These are phyloP conservation scores for Theonella swinhoei DNA, from an alignment of 37 sponge, comb jelly and placozoan genomes.

Conservation along the genomic window DNA sequence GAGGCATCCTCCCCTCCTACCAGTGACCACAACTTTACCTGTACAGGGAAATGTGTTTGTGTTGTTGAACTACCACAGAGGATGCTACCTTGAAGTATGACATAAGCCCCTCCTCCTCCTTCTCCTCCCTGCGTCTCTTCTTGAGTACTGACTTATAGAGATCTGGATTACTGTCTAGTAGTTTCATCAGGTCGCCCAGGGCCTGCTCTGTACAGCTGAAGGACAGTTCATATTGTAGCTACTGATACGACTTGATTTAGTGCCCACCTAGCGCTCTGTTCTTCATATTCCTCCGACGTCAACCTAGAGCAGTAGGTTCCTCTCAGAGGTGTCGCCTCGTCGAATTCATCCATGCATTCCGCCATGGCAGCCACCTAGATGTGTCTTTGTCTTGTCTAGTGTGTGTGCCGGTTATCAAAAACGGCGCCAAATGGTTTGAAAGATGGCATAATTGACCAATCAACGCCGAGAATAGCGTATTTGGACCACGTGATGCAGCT, in stretches of 20 bases:
- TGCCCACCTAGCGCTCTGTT: slow-evolving; percentile 13
- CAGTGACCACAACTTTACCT: slow-evolving; percentile 35
- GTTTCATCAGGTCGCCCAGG: slow-evolving; percentile 38
- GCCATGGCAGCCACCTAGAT: slow-evolving; percentile 49
- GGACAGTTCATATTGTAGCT: too few relatives aligned
- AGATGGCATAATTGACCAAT: background rate
- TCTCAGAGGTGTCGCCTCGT: slow-evolving; percentile 74
- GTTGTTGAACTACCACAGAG: background rate
- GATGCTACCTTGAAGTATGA: slow-evolving; percentile 58
- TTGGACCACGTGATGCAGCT: background rate
- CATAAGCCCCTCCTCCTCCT: slow-evolving; percentile 42
- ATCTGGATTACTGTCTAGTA: slow-evolving; percentile 70
- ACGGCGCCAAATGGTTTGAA: background rate
- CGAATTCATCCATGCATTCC: slow-evolving; percentile 71
- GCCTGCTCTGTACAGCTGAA: slow-evolving; percentile 54
- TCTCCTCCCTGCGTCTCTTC: slow-evolving; percentile 51
- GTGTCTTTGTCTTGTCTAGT: background rate
- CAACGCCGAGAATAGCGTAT: background rate
- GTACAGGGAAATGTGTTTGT: background rate
- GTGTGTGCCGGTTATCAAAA: background rate
- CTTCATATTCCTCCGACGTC: slow-evolving; percentile 50
- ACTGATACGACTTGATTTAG: background rate
- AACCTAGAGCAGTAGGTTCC: slow-evolving; percentile 53
- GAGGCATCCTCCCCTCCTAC: slow-evolving; percentile 18
- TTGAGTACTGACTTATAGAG: slow-evolving; percentile 33